These are phyloP conservation scores for Corythaeola cristata DNA, from an alignment of 2,113 vertebrate species.

Conservation along the genomic window DNA sequence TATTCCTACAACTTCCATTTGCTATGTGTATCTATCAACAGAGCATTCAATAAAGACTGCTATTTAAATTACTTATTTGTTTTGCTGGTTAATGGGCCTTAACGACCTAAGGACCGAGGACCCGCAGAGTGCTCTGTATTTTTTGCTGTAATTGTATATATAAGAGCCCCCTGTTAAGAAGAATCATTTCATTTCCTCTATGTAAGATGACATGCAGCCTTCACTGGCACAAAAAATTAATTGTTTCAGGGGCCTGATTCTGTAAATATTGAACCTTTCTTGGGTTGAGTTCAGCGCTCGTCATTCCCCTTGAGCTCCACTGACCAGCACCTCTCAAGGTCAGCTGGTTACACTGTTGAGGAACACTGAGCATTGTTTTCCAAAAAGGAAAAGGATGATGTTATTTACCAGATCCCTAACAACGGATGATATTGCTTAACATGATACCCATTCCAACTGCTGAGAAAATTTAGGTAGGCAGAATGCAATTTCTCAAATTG, in stretches of 20 bases:
- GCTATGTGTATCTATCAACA: neutral
- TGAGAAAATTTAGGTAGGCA: constrained; percentile 31
- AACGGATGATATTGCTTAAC: neutral
- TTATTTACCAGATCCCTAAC: neutral
- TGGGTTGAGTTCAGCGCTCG: neutral
- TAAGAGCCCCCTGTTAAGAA: neutral
- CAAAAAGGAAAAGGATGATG: neutral
- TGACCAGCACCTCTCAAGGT: neutral
- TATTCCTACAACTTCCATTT: neutral
- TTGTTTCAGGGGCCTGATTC: neutral
- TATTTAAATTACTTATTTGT: neutral
- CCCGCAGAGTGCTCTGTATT: neutral
- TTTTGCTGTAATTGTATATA: neutral
- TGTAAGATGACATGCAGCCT: neutral
- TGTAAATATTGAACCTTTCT: neutral
- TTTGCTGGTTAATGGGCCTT: neutral
- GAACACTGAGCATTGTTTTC: neutral
- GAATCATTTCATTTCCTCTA: neutral
- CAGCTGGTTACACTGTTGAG: neutral
- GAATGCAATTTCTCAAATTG: constrained; percentile 14
- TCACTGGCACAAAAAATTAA: neutral
- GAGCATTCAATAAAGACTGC: neutral
- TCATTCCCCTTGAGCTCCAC: neutral
- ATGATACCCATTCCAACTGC: neutral
- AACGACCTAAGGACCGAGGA: neutral